Percentiles rank a stretch among this genome's conserved stretches.
Conservation (phyloP, 1,140 invertebrate genomes). For the Drosophila carrolli region DNA sequence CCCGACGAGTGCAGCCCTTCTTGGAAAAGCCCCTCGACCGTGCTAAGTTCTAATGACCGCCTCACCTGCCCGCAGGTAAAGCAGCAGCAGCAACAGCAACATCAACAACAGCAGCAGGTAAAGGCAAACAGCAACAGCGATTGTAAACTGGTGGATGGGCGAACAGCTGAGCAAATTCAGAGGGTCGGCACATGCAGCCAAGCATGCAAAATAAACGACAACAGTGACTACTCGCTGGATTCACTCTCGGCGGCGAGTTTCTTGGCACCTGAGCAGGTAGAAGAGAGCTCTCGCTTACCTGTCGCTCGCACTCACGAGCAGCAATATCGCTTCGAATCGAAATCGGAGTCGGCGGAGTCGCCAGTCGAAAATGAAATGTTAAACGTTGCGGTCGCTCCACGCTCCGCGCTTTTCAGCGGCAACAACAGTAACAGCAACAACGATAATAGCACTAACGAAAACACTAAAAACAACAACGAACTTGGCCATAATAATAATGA, state of each 20-base stretch:
- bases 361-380: slow-evolving; percentile 84
- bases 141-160: slow-evolving; percentile 6
- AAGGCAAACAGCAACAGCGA: slow-evolving; percentile 21
- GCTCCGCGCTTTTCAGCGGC: slow-evolving; percentile 58
- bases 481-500: slow-evolving; percentile 63
- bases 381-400: slow-evolving; percentile 79
- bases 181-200: slow-evolving; percentile 60
- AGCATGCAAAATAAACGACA: slow-evolving; percentile 82
- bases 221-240: slow-evolving; percentile 52
- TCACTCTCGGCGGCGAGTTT: slow-evolving; percentile 62
- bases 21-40: slow-evolving; percentile 65
- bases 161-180: slow-evolving; percentile 36
- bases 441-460: slow-evolving; percentile 46
- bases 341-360: slow-evolving; percentile 43
- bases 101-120: not conserved
- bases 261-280: slow-evolving; percentile 69
- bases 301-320: slow-evolving; percentile 26
- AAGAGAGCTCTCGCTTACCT: slow-evolving; percentile 55
- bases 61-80: slow-evolving; percentile 66
- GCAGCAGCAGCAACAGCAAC: not conserved
- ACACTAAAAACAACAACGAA: slow-evolving; percentile 37
- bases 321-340: slow-evolving; percentile 10
- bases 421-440: slow-evolving; percentile 42
- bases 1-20: slow-evolving; percentile 52
- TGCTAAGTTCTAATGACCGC: slow-evolving; percentile 67